phyloP scores from a whole-genome alignment of 2,888 invertebrate genomes.

The Scaptomyza tumidula region DNA sequence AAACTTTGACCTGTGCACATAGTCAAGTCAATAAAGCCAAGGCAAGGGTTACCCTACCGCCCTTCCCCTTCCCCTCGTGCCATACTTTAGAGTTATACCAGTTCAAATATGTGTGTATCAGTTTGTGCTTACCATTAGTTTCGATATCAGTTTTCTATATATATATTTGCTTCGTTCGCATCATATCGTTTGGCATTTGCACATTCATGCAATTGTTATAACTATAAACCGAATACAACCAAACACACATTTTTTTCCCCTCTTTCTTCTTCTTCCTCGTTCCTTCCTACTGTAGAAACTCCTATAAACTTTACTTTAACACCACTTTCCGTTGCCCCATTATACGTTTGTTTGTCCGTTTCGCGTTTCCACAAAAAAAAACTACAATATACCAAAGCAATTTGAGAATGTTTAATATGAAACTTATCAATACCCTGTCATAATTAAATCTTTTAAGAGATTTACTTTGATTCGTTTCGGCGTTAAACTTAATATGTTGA shows the following conservation, averaged over 20 bases:
- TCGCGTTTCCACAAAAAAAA: too few relatives aligned
- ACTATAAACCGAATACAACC: background rate
- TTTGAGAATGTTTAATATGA: too few relatives aligned
- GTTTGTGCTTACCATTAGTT: slow-evolving; percentile 49
- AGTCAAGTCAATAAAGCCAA: background rate
- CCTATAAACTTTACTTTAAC: slow-evolving; percentile 1
- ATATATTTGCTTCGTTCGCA: slow-evolving; percentile 49
- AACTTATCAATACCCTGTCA: too few relatives aligned
- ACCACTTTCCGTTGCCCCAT: background rate
- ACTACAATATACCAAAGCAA: too few relatives aligned
- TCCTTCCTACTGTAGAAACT: too few relatives aligned
- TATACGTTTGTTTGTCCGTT: slow-evolving; percentile 10
- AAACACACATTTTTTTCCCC: background rate
- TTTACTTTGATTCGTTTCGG: too few relatives aligned
- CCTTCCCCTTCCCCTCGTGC: background rate
- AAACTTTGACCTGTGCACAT: slow-evolving; percentile 12
- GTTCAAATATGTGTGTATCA: slow-evolving; percentile 4
- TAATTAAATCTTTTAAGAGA: too few relatives aligned
- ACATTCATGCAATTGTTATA: slow-evolving; percentile 55
- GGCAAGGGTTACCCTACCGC: background rate
- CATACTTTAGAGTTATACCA: slow-evolving; percentile 16
- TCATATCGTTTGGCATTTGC: slow-evolving; percentile 54
- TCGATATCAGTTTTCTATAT: slow-evolving; percentile 53
- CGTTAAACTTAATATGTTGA: too few relatives aligned
- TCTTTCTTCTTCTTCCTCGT: background rate